Conservation (phyloP, 92 coral and sea anemone genomes). For the Zoanthus sansibaricus region DNA sequence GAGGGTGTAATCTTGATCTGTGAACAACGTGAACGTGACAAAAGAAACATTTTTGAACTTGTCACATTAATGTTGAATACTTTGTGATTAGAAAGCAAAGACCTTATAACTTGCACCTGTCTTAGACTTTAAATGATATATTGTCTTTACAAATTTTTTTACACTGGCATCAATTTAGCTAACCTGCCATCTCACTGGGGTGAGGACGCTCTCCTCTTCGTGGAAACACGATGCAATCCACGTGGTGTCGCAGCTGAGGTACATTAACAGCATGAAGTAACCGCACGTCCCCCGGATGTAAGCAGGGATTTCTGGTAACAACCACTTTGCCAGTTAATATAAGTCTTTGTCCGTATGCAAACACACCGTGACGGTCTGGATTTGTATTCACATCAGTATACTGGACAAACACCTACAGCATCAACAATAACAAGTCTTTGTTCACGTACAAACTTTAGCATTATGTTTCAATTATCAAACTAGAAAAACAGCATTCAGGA, state of each 20-base stretch:
- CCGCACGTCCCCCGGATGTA: constrained; percentile 98
- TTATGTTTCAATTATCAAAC: too few relatives aligned
- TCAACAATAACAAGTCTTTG: neutral
- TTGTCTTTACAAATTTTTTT: neutral
- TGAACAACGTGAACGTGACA: too few relatives aligned
- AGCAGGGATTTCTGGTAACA: constrained; percentile 94
- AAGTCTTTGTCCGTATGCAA: constrained; percentile 48
- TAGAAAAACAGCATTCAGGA: too few relatives aligned
- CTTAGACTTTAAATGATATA: too few relatives aligned
- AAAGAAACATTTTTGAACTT: too few relatives aligned
- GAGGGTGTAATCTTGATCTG: too few relatives aligned
- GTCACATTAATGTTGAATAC: too few relatives aligned
- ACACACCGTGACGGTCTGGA: constrained; percentile 75
- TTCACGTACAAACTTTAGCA: too few relatives aligned
- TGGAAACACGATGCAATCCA: constrained; percentile 96
- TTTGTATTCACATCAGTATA: constrained; percentile 76
- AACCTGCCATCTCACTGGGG: constrained; percentile 98
- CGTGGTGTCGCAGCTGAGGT: constrained; percentile 81
- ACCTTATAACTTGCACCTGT: too few relatives aligned
- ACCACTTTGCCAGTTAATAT: constrained; percentile 78
- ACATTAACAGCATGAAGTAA: constrained; percentile 82
- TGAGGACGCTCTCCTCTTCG: constrained; percentile 89
- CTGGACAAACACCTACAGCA: constrained; percentile 85
- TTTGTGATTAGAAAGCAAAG: neutral
- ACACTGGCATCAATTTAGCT: neutral